Conservation (phyloP, 2,888 invertebrate genomes). For the Cetonia aurata region DNA sequence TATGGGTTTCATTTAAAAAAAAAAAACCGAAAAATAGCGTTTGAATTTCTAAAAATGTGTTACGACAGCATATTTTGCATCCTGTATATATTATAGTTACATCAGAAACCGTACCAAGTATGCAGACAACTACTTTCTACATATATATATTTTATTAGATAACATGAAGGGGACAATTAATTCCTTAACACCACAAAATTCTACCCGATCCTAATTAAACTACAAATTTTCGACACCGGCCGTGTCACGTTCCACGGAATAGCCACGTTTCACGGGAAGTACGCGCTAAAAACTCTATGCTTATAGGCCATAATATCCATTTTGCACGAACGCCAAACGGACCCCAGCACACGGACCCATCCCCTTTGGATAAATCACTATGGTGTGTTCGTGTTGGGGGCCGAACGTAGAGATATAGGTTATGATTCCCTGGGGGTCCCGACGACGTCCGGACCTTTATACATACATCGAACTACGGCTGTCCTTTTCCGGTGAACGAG, state of each 20-base stretch:
- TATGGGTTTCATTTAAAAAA: no score
- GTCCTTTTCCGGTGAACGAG: neutral
- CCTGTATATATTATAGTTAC: no score
- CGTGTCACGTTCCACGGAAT: neutral
- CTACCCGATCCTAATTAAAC: neutral
- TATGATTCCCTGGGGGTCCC: conserved; percentile 15
- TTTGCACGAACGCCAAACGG: neutral
- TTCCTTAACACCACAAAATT: neutral
- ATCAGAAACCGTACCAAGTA: no score
- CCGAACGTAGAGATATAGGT: conserved; percentile 29
- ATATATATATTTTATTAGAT: no score
- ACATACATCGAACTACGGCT: conserved; percentile 7
- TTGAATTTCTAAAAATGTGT: no score
- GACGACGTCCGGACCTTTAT: conserved; percentile 12
- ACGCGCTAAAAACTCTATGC: neutral
- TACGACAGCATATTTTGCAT: no score
- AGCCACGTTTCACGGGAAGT: neutral
- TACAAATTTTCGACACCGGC: conserved; percentile 13
- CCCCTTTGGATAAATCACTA: conserved; percentile 10
- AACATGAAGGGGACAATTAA: neutral
- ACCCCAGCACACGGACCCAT: neutral
- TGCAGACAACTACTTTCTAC: no score
- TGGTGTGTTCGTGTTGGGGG: conserved; percentile 5
- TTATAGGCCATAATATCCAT: neutral
- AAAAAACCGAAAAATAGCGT: no score